These are phyloP conservation scores for Pangasius djambal DNA, from an alignment of 2,797 vertebrate genomes.

Conservation along the genomic window DNA sequence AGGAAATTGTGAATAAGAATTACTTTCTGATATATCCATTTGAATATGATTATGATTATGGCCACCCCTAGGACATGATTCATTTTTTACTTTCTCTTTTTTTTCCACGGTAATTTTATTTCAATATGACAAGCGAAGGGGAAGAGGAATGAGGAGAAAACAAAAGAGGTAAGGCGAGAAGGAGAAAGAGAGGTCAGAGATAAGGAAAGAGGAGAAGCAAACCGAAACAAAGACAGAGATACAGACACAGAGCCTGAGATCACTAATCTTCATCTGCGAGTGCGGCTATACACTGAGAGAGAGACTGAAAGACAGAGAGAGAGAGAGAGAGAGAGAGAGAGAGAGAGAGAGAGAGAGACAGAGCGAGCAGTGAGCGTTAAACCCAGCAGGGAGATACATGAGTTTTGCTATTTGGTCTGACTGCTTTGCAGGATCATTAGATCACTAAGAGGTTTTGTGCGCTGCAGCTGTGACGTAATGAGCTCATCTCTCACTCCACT, in stretches of 20 bases:
- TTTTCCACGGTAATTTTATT: background rate
- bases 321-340: background rate
- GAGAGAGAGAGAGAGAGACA: background rate
- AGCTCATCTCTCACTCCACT: background rate
- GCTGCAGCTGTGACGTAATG: background rate
- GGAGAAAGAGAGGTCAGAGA: background rate
- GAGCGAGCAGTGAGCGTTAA: background rate
- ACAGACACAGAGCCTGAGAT: background rate
- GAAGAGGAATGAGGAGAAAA: background rate
- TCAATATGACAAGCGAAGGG: background rate
- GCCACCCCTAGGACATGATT: background rate
- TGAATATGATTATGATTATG: background rate
- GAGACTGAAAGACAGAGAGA: background rate
- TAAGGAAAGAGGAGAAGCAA: background rate
- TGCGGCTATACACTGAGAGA: background rate
- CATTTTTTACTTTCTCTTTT: background rate
- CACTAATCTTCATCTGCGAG: background rate
- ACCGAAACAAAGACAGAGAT: background rate
- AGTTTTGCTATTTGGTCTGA: background rate
- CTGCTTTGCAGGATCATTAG: slow-evolving; percentile 28
- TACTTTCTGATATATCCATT: background rate
- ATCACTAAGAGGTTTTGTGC: slow-evolving; percentile 12
- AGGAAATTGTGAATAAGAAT: background rate
- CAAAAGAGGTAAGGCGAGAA: background rate
- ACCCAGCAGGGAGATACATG: background rate